These are phyloP conservation scores for Pissodes strobi DNA, from an alignment of 1,140 invertebrate species.

Conservation along the genomic window DNA sequence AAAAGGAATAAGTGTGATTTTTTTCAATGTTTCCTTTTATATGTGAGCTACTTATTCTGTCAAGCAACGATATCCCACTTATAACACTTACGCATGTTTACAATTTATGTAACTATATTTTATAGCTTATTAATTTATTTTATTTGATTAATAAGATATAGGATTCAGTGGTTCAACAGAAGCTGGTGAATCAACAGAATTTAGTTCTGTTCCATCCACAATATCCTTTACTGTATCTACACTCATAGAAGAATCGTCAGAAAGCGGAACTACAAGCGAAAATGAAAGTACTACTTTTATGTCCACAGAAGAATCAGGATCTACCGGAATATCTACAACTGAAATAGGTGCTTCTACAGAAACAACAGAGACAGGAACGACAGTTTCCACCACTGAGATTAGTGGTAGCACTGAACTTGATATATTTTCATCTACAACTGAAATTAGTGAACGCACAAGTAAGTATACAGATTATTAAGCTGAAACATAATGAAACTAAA, in stretches of 20 bases:
- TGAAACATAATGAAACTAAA: slow-evolving; percentile 33
- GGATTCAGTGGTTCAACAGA: slow-evolving; percentile 24
- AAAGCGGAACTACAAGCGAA: background rate
- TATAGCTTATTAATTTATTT: too few species aligned
- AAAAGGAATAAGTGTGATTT: too few species aligned
- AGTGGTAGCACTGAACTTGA: slow-evolving; percentile 39
- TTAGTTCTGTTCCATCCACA: slow-evolving; percentile 1
- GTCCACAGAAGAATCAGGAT: slow-evolving; percentile 8
- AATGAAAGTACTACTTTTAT: background rate
- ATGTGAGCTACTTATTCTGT: too few species aligned
- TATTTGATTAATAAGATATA: too few species aligned
- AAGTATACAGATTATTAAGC: too few species aligned
- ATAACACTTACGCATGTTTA: too few species aligned
- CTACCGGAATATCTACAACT: slow-evolving; percentile 1
- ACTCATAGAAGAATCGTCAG: slow-evolving; percentile 25
- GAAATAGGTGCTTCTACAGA: slow-evolving; percentile 21
- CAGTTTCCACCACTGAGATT: slow-evolving; percentile 36
- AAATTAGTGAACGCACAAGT: slow-evolving; percentile 29
- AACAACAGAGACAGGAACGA: slow-evolving; percentile 31
- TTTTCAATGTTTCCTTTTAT: too few species aligned
- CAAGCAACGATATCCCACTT: too few species aligned
- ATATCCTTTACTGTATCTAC: slow-evolving; percentile 6
- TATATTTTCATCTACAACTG: slow-evolving; percentile 54
- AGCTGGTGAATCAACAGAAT: slow-evolving; percentile 22
- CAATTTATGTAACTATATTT: slow-evolving; percentile 24